Conservation (phyloP, 1,140 invertebrate genomes). For the Euschistus heros region DNA sequence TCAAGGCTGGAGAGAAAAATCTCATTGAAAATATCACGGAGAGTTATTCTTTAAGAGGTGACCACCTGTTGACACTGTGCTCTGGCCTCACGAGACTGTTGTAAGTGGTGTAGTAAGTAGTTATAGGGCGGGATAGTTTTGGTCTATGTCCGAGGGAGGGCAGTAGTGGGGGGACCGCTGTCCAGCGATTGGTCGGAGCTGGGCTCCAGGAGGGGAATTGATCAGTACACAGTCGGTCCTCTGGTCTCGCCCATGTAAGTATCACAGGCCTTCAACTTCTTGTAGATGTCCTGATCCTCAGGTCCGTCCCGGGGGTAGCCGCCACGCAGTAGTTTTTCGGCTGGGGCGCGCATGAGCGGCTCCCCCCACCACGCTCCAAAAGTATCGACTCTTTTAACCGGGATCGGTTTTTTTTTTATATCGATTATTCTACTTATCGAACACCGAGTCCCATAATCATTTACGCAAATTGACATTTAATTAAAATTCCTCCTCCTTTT, state of each 20-base stretch:
- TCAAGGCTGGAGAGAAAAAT: too few species aligned
- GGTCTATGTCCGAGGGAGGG: background rate
- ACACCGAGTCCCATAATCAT: too few species aligned
- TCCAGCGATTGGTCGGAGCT: conserved; percentile 1
- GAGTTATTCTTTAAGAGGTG: too few species aligned
- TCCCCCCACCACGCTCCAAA: background rate
- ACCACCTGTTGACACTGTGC: too few species aligned
- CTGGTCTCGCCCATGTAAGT: conserved; percentile 11
- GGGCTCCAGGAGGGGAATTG: background rate
- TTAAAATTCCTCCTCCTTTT: background rate
- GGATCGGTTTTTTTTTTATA: background rate
- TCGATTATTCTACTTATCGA: too few species aligned
- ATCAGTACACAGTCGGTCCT: conserved; percentile 2
- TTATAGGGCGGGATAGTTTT: background rate
- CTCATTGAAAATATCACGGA: too few species aligned
- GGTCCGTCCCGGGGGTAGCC: background rate
- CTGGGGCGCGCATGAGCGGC: conserved; percentile 3
- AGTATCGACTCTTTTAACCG: conserved; percentile 13
- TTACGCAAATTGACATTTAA: too few species aligned
- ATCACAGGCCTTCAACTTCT: background rate
- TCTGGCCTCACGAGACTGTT: background rate
- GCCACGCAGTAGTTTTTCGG: conserved; percentile 15
- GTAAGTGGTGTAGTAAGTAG: background rate
- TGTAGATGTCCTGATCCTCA: background rate
- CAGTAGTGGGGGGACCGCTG: background rate